These are phyloP conservation scores for Callithrix jacchus DNA, from an alignment of 2,113 vertebrate genomes.

Conservation along the genomic window DNA sequence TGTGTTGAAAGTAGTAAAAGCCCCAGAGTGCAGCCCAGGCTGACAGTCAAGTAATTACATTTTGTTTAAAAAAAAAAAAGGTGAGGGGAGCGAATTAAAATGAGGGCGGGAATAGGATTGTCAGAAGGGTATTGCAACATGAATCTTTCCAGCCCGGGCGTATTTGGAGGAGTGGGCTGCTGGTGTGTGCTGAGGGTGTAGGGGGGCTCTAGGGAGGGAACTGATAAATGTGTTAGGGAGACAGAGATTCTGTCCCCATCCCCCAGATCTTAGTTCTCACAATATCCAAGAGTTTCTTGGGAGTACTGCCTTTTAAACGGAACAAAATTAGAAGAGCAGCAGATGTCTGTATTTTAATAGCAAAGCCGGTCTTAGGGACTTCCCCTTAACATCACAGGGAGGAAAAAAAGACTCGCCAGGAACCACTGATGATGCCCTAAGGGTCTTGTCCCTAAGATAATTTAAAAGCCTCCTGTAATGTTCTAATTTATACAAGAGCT, in stretches of 20 bases:
- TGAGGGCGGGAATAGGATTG: constrained; percentile 49
- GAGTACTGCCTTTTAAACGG: neutral
- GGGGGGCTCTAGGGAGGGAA: neutral
- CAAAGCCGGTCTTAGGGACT: neutral
- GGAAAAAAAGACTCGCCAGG: neutral
- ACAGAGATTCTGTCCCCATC: constrained; percentile 9
- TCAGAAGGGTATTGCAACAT: neutral
- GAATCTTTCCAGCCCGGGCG: constrained; percentile 33
- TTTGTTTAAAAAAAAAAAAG: constrained; percentile 59
- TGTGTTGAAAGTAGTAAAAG: constrained; percentile 62
- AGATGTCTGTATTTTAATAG: constrained; percentile 36
- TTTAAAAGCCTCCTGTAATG: neutral
- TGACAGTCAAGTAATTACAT: constrained; percentile 74
- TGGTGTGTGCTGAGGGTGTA: neutral
- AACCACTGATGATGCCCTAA: neutral
- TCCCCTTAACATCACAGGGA: neutral
- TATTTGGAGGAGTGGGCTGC: constrained; percentile 40
- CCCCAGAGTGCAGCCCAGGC: constrained; percentile 61
- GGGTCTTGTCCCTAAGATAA: neutral
- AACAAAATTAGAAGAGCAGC: constrained; percentile 7
- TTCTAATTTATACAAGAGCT: constrained; percentile 31
- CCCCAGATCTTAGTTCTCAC: neutral
- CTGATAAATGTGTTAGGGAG: constrained; percentile 43
- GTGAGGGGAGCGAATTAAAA: constrained; percentile 62
- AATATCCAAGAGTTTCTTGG: constrained; percentile 3